phyloP scores from a whole-genome alignment of 2,797 vertebrate species.

The Anableps anableps region DNA sequence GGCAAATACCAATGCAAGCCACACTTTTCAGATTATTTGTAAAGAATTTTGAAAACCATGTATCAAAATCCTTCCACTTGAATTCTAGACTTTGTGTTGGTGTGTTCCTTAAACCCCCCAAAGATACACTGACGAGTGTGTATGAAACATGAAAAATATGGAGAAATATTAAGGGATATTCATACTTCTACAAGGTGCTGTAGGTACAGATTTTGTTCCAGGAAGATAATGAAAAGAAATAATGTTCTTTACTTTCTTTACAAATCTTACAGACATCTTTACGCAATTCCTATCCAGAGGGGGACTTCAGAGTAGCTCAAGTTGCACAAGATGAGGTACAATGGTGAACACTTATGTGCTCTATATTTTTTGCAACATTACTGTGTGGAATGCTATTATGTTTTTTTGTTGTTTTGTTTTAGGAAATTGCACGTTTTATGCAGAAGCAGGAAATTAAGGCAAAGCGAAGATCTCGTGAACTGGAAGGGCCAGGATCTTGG shows the following conservation, averaged over 20 bases:
- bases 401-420: constrained; percentile 3
- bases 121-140: background rate
- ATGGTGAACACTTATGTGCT: background rate
- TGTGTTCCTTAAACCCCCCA: background rate
- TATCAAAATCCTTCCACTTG: background rate
- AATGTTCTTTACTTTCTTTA: background rate
- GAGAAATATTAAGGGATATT: background rate
- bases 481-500: constrained; percentile 64
- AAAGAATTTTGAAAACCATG: background rate
- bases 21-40: background rate
- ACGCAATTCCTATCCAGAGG: constrained; percentile 53
- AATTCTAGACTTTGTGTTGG: background rate
- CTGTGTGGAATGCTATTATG: background rate
- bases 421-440: constrained; percentile 87
- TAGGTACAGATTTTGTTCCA: background rate
- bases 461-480: constrained; percentile 71
- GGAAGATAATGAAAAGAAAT: background rate
- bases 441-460: constrained; percentile 84
- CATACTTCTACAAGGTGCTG: background rate
- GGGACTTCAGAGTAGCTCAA: constrained; percentile 82
- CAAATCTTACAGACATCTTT: constrained; percentile 59
- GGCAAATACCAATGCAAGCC: background rate
- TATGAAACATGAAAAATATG: background rate
- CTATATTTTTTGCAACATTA: background rate
- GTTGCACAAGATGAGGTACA: constrained; percentile 85